Percentiles rank a stretch among this genome's conserved stretches.
phyloP scores from a whole-genome alignment of 2,113 vertebrate species.

The Caloenas nicobarica region DNA sequence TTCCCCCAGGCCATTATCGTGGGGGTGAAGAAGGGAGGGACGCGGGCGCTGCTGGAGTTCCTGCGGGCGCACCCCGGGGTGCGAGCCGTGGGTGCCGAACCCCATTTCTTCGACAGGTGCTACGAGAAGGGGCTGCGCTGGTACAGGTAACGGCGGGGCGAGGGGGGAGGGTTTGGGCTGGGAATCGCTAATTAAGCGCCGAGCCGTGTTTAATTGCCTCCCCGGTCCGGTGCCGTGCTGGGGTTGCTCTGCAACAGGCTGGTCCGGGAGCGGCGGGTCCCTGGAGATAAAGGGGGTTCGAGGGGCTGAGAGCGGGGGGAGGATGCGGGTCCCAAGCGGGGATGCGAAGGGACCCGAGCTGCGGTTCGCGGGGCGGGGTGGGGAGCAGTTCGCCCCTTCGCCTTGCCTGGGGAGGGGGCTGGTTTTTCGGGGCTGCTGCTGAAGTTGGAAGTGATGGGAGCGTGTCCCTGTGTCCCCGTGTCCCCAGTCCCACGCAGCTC shows the following conservation, averaged over 20 bases:
- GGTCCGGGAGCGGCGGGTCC: neutral
- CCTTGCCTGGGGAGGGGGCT: neutral
- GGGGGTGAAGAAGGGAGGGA: slow-evolving; percentile 86
- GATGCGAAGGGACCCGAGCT: neutral
- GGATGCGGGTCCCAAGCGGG: neutral
- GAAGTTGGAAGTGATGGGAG: neutral
- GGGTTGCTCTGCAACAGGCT: neutral
- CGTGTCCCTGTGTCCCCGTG: neutral
- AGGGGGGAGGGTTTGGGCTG: rapidly evolving
- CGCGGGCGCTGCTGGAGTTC: slow-evolving; percentile 84
- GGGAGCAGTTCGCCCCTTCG: neutral
- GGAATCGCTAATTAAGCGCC: neutral
- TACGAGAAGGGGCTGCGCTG: slow-evolving; percentile 91
- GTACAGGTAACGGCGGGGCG: slow-evolving; percentile 76
- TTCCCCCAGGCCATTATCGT: slow-evolving; percentile 76
- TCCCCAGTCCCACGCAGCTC: neutral
- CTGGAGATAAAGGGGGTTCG: neutral
- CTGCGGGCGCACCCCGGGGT: slow-evolving; percentile 84
- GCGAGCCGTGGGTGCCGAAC: slow-evolving; percentile 82
- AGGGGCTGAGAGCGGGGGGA: neutral
- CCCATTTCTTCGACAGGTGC: slow-evolving; percentile 89
- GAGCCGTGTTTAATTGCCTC: neutral
- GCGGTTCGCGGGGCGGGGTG: neutral
- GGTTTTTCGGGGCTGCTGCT: neutral
- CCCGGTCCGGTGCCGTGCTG: neutral